A percentile compares a stretch with the other conserved stretches of the same genome.
Evolutionary conservation across 2,113 vertebrate genomes (phyloP).

Genomic region (Blennius ocellaris): DNA sequence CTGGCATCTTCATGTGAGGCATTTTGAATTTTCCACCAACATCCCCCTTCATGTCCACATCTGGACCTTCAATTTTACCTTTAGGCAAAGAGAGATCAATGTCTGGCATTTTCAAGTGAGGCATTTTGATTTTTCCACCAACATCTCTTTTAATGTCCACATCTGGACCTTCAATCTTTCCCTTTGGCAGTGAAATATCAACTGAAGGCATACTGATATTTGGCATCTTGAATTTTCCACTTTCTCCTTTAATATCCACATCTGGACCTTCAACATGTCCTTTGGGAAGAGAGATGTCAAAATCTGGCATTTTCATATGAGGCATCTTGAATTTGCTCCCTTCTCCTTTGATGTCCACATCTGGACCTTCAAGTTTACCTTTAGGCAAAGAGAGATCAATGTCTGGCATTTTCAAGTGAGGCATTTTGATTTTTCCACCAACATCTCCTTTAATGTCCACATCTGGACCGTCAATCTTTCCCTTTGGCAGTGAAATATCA

Average conservation of each 20-base stretch:
- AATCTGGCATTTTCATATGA: no score
- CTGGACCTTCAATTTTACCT: conserved; percentile 50
- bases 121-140: no score
- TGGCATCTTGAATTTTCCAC: no score
- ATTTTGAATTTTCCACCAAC: conserved; percentile 48
- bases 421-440: no score
- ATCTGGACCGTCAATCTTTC: conserved; percentile 35
- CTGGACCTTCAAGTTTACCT: conserved; percentile 41
- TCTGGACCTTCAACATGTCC: conserved; percentile 52
- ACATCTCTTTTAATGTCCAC: no score
- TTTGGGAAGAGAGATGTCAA: no score
- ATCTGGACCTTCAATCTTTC: no score
- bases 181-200: conserved; percentile 63
- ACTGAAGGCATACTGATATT: conserved; percentile 69
- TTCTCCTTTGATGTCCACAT: no score
- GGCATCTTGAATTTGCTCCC: background rate
- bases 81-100: no score
- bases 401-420: conserved; percentile 63
- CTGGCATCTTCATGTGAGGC: conserved; percentile 58
- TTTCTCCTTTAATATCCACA: conserved; percentile 28
- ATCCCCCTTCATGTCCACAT: conserved; percentile 38
- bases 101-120: no score
- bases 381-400: conserved; percentile 67
- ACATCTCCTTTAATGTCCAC: no score
- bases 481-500: conserved; percentile 63